phyloP scores from a whole-genome alignment of 35 echinoderm and acorn worm genomes.

The Lytechinus variegatus region DNA sequence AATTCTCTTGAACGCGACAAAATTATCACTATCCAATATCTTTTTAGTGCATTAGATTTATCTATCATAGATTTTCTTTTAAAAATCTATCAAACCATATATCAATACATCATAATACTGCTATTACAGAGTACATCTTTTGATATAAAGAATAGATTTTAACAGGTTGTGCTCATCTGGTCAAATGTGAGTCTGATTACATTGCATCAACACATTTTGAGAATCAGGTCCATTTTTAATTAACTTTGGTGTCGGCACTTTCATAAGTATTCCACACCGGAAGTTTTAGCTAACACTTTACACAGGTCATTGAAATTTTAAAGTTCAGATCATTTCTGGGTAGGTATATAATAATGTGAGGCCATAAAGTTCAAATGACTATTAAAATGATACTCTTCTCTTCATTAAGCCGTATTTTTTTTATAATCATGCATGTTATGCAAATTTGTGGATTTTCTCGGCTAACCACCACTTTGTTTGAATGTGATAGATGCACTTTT shows the following conservation, averaged over 20 bases:
- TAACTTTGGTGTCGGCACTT: background rate
- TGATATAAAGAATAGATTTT: background rate
- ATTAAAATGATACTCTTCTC: constrained; percentile 5
- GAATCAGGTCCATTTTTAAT: background rate
- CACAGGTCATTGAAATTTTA: background rate
- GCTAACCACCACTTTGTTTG: background rate
- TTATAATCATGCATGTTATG: background rate
- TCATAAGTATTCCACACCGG: background rate
- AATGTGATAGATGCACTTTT: background rate
- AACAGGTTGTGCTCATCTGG: background rate
- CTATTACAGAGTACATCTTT: background rate
- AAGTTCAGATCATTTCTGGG: background rate
- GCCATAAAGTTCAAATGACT: background rate
- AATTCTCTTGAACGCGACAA: background rate
- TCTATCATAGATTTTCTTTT: background rate
- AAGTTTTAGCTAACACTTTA: background rate
- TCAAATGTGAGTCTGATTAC: background rate
- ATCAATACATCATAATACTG: constrained; percentile 5
- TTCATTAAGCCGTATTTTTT: background rate
- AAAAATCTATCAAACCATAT: background rate
- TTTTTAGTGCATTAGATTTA: background rate
- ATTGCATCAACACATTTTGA: background rate
- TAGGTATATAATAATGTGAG: background rate
- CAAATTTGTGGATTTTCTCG: background rate
- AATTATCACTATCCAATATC: background rate